Evolutionary conservation across 2,797 vertebrate species (phyloP), one percentile per base, ranked within the genome.

Genomic region (Dromococcyx pavoninus): DNA sequence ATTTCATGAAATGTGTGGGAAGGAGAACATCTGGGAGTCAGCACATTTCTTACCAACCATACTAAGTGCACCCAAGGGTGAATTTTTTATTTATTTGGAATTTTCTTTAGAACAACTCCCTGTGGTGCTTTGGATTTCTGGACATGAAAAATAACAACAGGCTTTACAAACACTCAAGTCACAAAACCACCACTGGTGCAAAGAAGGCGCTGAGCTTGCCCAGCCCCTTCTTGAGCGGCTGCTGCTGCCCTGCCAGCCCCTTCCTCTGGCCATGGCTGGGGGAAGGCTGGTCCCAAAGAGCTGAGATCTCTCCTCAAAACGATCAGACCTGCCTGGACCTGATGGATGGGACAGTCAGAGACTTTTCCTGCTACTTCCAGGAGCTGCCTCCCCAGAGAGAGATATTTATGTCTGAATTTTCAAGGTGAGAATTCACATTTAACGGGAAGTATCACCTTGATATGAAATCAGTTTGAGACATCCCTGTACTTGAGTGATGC

Each of bases 41-140:
- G 95, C 95, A 96, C 83, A 94, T 96, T 95, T 96, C 80, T 65
- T 41, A 67, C 86, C 65, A 51, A 58, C 50, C 57, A 7, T 43
- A 91, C 80, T 85, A 96, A 94, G 71, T 80, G 83, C 95, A 96
- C 93, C 94, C 95, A 94, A 94, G 93, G 93, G 88, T 95, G 94
- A 94, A 91, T 94, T 94, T 88, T 88, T 91, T 74, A 88, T 94
- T 83, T 86, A 82, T 87, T 91, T 74, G n/a, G 48, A 10, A 85
- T 85, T 87, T 90, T 65, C 65, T 85, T 83, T 74, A 54, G 44
- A 58, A 33, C 23, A 44, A 27, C 39, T 75, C 46, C 88, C 83
- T 72, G 1, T 3, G 2, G 84, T 72, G 69, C 69, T 89, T 74
- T 53, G 67, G 77, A 79, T 85, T 85, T 80, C 78, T n/a, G 64